Evolutionary conservation across 1,140 invertebrate genomes (phyloP), one percentile per base, ranked within the genome.

Genomic region (Drosophila eugracilis): DNA sequence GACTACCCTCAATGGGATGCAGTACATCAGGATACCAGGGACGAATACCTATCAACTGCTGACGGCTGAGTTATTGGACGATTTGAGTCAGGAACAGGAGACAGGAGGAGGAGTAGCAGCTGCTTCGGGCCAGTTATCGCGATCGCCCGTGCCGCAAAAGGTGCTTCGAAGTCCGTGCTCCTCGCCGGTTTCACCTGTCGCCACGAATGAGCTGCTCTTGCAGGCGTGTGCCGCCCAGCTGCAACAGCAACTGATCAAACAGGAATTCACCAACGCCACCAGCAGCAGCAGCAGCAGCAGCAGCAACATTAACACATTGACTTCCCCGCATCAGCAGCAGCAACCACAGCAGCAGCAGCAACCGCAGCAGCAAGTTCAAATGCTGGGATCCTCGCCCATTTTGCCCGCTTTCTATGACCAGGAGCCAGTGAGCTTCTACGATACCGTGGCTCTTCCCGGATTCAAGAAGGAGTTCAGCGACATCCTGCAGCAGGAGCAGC

Each of bases 41-140:
- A 91, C 92, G 0, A 92, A 92, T 57, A 91, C 92, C 15, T 92
- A 92, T 73, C 92, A 93, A 76, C 81, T 93, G 52, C 69, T 93
- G 14, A 92, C 92, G 30, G 60, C 90, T 14, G 84, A 91, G 24
- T 57, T 79, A 63, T 50, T 92, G 22, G 79, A 75, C 5, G 86
- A 92, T 67, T 90, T 92, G 30, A 59, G 54, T 80, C 91, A 75
- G 54, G 15, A 39, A 15, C 36, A 37, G 1, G 1, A 39, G 17
- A 17, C 91, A 71, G 49, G 59, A 70, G 49, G 21, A 75, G n/a
- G n/a, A n/a, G n/a, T n/a, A 80, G 77, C 80, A 44, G 91, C 90
- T 36, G 59, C 92, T 26, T 85, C 89, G 34, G 73, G 74, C 62
- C 44, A 39, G 41, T 78, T 81, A 66, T 69, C 75, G 73, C 73